Evolutionary conservation across 2,888 invertebrate genomes (phyloP), one percentile per base, ranked within the genome.

Genomic region (Adelognathus sp.): DNA sequence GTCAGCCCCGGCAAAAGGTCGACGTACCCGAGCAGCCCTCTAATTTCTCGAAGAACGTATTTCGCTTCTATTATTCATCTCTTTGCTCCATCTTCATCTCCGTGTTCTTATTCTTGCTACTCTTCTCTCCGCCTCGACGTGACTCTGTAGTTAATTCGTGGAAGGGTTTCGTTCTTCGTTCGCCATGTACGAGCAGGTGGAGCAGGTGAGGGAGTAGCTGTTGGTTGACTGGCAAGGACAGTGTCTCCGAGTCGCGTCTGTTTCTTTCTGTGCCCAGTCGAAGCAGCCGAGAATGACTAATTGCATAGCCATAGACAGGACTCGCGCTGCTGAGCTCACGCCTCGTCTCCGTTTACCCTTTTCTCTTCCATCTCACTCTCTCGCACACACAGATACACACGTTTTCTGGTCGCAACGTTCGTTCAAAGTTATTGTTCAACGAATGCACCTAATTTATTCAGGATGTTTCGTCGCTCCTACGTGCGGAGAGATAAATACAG

Each of bases 361-460:
- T 79, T 61, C 61, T 54, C 39, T 9, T 39, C 46, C 33, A 14
- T 56, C 60, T 54, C 36, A 33, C 52, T 29, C 50, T 31, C 63
- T 27, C 63, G 36, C 29, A 46, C 67, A 33, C 21, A 24, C 71
- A n/a, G n/a, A n/a, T n/a, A n/a, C n/a, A n/a, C n/a, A n/a, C n/a
- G n/a, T n/a, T n/a, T n/a, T 11, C 50, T 24, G 54, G 27, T 61
- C 61, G 18, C 44, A n/a, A 52, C 39, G 56, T 71, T 64, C 76
- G 76, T 54, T 74, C 78, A 71, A 79, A 79, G 79, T 79, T 79
- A 79, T 79, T 79, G 79, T 79, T 79, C 79, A 79, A 79, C 79
- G 79, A 79, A 74, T 79, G 79, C 75, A 79, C 52, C 79, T 79
- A 79, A 79, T 79, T 75, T 79, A 79, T 79, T 79, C 79, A 79